Conservation (phyloP, 2,797 vertebrate genomes). For the Cyclura pinguis region DNA sequence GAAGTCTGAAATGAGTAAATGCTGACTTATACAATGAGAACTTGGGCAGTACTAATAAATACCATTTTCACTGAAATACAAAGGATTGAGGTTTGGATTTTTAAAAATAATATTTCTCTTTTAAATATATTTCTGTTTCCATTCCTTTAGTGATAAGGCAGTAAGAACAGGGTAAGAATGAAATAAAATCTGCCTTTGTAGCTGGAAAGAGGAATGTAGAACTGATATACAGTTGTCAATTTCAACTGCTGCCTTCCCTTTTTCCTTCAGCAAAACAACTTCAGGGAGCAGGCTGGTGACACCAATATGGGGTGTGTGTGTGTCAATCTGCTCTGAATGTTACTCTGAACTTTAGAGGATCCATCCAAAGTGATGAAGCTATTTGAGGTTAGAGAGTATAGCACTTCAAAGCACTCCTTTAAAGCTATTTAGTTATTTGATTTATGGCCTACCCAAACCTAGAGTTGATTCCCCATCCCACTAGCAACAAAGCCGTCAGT, state of each 20-base stretch:
- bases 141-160: not conserved
- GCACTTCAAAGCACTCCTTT: no score
- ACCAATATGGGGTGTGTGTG: no score
- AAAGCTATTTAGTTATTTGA: no score
- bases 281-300: not conserved
- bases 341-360: no score
- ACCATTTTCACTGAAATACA: not conserved
- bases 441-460: no score
- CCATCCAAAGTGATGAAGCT: no score
- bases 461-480: no score
- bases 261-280: not conserved
- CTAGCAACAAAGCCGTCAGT: no score
- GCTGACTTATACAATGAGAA: conserved; percentile 12
- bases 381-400: no score
- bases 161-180: not conserved
- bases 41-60: not conserved
- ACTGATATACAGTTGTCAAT: not conserved
- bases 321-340: not conserved
- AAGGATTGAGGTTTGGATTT: not conserved
- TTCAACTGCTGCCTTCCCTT: not conserved
- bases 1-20: not conserved
- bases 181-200: not conserved
- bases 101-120: conserved; percentile 8
- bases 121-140: not conserved
- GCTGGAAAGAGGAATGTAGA: not conserved